Percentiles rank a stretch among this genome's conserved stretches.
phyloP scores from a whole-genome alignment of 2,888 invertebrate species.

The Criorhina ranunculi region DNA sequence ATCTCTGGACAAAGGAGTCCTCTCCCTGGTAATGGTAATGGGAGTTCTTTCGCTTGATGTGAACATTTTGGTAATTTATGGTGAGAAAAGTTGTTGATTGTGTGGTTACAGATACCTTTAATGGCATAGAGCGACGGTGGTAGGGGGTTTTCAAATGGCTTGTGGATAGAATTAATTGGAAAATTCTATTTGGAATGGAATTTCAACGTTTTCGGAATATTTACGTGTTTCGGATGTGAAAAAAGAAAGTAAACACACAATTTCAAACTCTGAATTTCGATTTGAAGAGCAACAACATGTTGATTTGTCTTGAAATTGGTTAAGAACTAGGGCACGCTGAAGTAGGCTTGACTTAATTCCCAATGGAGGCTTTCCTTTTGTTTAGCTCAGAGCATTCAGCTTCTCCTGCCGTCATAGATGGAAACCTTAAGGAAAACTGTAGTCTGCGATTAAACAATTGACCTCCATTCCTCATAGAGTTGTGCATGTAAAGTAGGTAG shows the following conservation, averaged over 20 bases:
- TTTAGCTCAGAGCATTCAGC: no score
- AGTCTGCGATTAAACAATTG: no score
- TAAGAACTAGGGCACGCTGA: no score
- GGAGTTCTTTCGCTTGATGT: slow-evolving; percentile 64
- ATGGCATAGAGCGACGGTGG: not conserved
- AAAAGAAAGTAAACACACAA: not conserved
- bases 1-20: slow-evolving; percentile 40
- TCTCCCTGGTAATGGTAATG: slow-evolving; percentile 35
- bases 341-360: no score
- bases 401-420: no score
- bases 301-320: no score
- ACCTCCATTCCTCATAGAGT: no score
- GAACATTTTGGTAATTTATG: slow-evolving; percentile 66
- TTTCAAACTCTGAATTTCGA: no score
- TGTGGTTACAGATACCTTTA: slow-evolving; percentile 58
- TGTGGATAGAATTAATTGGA: slow-evolving; percentile 61
- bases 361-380: no score
- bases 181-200: slow-evolving; percentile 50
- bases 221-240: slow-evolving; percentile 36
- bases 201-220: slow-evolving; percentile 24
- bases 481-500: no score
- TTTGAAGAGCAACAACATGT: no score
- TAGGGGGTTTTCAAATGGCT: slow-evolving; percentile 13
- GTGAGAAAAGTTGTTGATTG: slow-evolving; percentile 74
- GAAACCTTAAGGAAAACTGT: no score